These are phyloP conservation scores for Protula sp. DNA, from an alignment of 2,888 invertebrate genomes.

Conservation along the genomic window DNA sequence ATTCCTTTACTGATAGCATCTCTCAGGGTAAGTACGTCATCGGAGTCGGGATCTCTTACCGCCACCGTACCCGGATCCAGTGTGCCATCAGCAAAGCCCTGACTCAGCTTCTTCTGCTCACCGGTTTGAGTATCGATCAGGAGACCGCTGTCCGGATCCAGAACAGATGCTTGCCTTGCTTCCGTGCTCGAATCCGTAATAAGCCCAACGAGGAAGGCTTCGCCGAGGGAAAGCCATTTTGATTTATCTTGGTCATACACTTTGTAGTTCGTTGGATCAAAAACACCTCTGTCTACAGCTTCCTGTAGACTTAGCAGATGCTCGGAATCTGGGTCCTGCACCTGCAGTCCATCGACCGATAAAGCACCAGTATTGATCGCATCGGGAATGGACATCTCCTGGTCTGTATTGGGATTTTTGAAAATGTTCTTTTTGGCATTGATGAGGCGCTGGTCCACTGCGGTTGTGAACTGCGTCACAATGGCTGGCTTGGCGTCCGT, in stretches of 20 bases:
- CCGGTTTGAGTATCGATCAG: no score
- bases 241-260: slow-evolving; percentile 20
- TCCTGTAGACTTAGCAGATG: slow-evolving; percentile 19
- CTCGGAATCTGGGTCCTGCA: not conserved
- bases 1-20: slow-evolving; percentile 89
- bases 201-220: slow-evolving; percentile 3
- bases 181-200: no score
- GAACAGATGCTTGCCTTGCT: no score
- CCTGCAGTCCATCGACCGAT: not conserved
- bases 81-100: no score
- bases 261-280: slow-evolving; percentile 27
- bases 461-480: no score
- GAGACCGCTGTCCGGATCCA: no score
- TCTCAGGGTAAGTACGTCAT: slow-evolving; percentile 9
- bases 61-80: no score
- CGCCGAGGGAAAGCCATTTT: slow-evolving; percentile 4
- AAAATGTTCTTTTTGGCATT: slow-evolving; percentile 37
- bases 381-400: slow-evolving; percentile 26
- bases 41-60: slow-evolving; percentile 11
- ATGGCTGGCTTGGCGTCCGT: no score
- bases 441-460: no score
- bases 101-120: no score
- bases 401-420: slow-evolving; percentile 17
- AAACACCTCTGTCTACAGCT: slow-evolving; percentile 42
- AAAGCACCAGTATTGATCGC: slow-evolving; percentile 22